Evolutionary conservation across 2,113 vertebrate genomes (phyloP), one percentile per base, ranked within the genome.

Genomic region (Myrmecophaga tridactyla): DNA sequence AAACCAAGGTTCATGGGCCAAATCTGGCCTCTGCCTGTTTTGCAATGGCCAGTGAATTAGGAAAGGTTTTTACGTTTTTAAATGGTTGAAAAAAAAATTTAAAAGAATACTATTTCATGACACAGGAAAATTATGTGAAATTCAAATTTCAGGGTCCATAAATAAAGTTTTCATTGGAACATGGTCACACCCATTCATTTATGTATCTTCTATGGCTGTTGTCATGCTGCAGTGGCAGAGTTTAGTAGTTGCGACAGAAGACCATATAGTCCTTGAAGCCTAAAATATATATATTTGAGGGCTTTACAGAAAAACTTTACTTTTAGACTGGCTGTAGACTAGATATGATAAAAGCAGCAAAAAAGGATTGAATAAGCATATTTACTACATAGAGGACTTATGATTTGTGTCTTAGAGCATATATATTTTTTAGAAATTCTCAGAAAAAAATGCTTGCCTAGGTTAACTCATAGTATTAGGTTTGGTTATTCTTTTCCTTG

Each of bases 101-200:
- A 41, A 39, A 23, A 83, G 31, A 48, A 39, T 23, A 81, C 18
- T 18, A 60, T 86, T 90, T 69, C 29, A 46, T 63, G 5, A 23
- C 62, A 23, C 34, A 12, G 4, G 36, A 85, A 89, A 84, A 72
- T 91, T 39, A 72, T 78, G 60, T 77, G 60, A 93, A 94, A 80
- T 75, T 69, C n/a, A 58, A 43, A 62, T 78, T 92, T 41, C 36
- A 78, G 1, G 56, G 29, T 89, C 53, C n/a, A 62, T 41, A 63
- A 85, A 18, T 67, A 31, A 86, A 43, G 20, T 75, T 17, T 69
- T 86, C 21, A 1, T 69, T 43, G 6, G 20, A 41, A 34, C 6
- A 13, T 41, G n/a, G 5, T 36, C 53, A 53, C 8, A 1, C 43
- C 34, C 53, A 48, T 69, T 88, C 7, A 62, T 31, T 58, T 65